Evolutionary conservation across 2,888 invertebrate species (phyloP), one percentile per base, ranked within the genome.

Genomic region (Melanargia galathea): DNA sequence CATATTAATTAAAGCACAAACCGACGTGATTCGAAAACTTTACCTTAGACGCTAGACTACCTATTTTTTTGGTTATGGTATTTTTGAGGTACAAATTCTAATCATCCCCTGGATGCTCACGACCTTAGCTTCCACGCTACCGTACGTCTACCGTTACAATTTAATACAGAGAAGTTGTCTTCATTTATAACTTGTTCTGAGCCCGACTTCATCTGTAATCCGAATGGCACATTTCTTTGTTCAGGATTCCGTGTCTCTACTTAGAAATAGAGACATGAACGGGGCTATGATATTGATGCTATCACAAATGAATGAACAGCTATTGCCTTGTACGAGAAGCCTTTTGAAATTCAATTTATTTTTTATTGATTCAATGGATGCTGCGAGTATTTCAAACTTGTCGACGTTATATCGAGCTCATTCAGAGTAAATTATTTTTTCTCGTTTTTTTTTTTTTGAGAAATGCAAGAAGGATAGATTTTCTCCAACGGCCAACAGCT

Each of bases 181-280:
- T 16, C n/a, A 26, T 49, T 26, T 26, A 49, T 26, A 49, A 49
- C 49, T 49, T 30, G 49, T 49, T 46, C 13, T 11, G n/a, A 5
- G 22, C 46, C 45, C 22, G 45, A 30, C 26, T 49, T 49, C 16
- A 49, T 49, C 26, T 30, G 49, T 48, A 48, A 49, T 49, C n/a
- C 16, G 49, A 26, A 30, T 49, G 26, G 49, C 26, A 30, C 49
- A 30, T 49, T 49, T 16, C 26, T 26, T 26, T 49, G 26, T 26
- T 26, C n/a, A 30, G 26, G 16, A 30, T 30, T 8, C 26, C 49
- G 45, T 49, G n/a, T 16, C 13, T 30, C 10, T 16, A 2, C 16
- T 30, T 3, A 6, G 7, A n/a, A 48, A 49, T 49, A 16, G 26
- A 49, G 49, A 16, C 10, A 49, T 49, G 49, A 49, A 16, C 30